Conservation (phyloP, 2,797 vertebrate species). For the Pyrrhura leucotis region DNA sequence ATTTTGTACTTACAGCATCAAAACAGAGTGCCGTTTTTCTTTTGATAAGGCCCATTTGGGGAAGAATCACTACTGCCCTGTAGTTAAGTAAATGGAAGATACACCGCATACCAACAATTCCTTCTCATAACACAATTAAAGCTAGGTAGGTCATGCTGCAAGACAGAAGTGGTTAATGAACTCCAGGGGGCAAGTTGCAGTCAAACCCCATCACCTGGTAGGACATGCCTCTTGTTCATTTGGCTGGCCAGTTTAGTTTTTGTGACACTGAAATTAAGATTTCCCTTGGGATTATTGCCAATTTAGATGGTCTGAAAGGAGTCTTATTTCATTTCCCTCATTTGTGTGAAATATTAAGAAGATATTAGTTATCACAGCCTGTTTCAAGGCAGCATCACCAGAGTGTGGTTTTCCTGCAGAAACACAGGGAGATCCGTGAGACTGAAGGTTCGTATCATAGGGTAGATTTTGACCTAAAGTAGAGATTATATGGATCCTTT, state of each 20-base stretch:
- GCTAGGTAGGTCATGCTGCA: not conserved
- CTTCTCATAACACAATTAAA: not conserved
- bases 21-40: not conserved
- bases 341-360: not conserved
- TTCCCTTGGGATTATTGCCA: not conserved
- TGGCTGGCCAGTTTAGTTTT: not conserved
- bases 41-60: not conserved
- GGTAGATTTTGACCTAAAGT: not conserved
- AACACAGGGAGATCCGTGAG: not conserved
- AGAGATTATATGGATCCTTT: not conserved
- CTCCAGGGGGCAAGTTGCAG: conserved; percentile 5
- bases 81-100: not conserved
- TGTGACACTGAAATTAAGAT: not conserved
- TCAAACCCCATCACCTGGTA: not conserved
- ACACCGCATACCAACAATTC: not conserved
- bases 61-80: not conserved
- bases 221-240: not conserved
- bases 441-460: not conserved
- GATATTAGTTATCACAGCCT: not conserved
- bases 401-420: not conserved
- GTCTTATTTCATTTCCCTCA: not conserved
- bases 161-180: not conserved
- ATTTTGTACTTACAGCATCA: not conserved
- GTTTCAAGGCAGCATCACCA: not conserved
- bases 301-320: not conserved